Percentiles rank a stretch among this genome's conserved stretches.
Conservation (phyloP, 2,113 vertebrate genomes). For the Mystacornis crossleyi region DNA sequence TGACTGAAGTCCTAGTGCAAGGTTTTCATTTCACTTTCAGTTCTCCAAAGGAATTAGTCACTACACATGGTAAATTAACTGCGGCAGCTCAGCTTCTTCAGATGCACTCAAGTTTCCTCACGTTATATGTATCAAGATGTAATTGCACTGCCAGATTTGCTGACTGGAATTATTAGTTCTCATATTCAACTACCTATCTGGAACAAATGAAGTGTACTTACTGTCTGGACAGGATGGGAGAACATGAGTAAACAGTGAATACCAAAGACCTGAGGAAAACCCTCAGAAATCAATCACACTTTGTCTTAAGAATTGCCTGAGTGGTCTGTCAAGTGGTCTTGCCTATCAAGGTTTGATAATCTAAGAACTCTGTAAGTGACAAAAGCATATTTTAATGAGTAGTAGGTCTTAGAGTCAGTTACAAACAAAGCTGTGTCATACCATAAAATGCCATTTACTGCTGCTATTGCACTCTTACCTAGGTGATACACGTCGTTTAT, state of each 20-base stretch:
- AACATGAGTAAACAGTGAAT: not conserved
- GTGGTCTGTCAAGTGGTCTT: not conserved
- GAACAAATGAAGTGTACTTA: conserved; percentile 14
- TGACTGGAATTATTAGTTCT: conserved; percentile 24
- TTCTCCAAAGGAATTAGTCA: conserved; percentile 50
- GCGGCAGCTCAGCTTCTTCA: conserved; percentile 4
- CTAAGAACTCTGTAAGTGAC: not conserved
- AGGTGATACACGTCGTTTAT: rapidly evolving
- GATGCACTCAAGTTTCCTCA: conserved; percentile 20
- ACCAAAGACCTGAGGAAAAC: not conserved
- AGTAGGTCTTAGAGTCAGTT: not conserved
- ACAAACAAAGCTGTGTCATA: not conserved
- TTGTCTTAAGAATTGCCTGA: not conserved
- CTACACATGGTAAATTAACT: conserved; percentile 3
- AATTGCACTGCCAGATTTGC: not conserved
- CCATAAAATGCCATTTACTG: not conserved
- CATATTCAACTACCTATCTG: not conserved
- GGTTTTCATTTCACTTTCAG: conserved; percentile 23
- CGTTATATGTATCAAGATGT: conserved; percentile 30
- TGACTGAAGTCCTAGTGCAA: not conserved
- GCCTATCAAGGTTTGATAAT: not conserved
- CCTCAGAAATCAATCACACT: not conserved
- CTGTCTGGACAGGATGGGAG: not conserved
- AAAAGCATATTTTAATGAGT: not conserved
- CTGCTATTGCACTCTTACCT: not conserved